Conservation (phyloP, 1,140 invertebrate species). For the Sminthurides bifidus region DNA sequence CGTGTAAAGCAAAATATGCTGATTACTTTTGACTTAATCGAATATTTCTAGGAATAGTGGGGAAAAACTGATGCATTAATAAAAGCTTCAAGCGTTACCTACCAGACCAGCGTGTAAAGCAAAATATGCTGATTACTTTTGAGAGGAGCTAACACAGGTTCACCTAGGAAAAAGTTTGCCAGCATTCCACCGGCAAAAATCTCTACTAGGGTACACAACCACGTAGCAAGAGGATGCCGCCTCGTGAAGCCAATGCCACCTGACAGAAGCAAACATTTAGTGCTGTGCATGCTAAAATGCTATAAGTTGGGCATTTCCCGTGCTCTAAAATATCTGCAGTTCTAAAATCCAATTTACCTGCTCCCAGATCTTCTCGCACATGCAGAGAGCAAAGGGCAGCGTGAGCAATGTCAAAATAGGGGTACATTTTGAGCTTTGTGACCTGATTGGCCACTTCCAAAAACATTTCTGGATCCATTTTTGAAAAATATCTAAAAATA, state of each 20-base stretch:
- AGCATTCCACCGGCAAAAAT: conserved; percentile 94
- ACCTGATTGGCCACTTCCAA: conserved; percentile 95
- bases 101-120: conserved; percentile 94
- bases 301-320: too few species aligned
- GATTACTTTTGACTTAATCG: conserved; percentile 34
- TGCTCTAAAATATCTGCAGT: too few species aligned
- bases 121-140: conserved; percentile 68
- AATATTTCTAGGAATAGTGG: neutral
- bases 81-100: conserved; percentile 30
- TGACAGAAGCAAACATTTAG: too few species aligned
- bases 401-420: conserved; percentile 97
- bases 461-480: conserved; percentile 92
- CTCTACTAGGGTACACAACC: conserved; percentile 95
- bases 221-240: conserved; percentile 93
- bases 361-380: conserved; percentile 87
- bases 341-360: conserved; percentile 63
- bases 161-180: conserved; percentile 83
- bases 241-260: conserved; percentile 84
- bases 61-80: neutral
- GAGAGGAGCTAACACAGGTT: conserved; percentile 84
- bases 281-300: too few species aligned
- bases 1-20: conserved; percentile 79
- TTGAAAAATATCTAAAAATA: too few species aligned
- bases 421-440: conserved; percentile 98
- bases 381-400: conserved; percentile 77